Evolutionary conservation across 2,888 invertebrate species (phyloP).

Genomic region (Salticus scenicus): DNA sequence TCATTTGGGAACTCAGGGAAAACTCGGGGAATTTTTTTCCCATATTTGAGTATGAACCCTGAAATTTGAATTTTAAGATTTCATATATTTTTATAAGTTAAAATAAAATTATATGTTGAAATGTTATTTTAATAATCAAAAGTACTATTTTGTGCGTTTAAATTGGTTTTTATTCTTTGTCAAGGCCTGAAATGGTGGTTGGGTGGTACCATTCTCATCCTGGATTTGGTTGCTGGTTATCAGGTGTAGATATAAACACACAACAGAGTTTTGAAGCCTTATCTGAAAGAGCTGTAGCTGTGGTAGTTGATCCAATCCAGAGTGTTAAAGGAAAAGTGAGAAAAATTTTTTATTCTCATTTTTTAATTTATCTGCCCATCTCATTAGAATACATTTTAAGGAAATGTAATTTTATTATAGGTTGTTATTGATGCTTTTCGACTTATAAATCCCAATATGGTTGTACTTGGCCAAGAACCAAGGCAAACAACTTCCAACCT

Average conservation of each 20-base stretch:
- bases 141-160: too few relatives aligned
- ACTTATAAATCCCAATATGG: constrained; percentile 98
- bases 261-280: constrained; percentile 99
- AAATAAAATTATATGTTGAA: too few relatives aligned
- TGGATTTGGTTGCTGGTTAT: constrained; percentile 99
- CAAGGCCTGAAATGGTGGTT: constrained; percentile 98
- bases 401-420: constrained; percentile 17
- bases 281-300: constrained; percentile 98
- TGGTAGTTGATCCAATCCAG: constrained; percentile 99
- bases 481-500: constrained; percentile 98
- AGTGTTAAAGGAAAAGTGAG: constrained; percentile 90
- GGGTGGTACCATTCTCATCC: constrained; percentile 99
- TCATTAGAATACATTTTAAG: too few relatives aligned
- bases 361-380: neutral
- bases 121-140: too few relatives aligned
- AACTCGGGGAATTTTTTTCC: too few relatives aligned
- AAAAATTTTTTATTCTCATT: neutral
- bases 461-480: constrained; percentile 98
- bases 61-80: too few relatives aligned
- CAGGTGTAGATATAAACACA: constrained; percentile 99
- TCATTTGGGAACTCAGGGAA: too few relatives aligned
- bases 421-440: constrained; percentile 92
- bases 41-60: too few relatives aligned
- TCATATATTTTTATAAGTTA: too few relatives aligned
- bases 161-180: too few relatives aligned